phyloP scores from a whole-genome alignment of 2,888 invertebrate species.

The Eupithecia insigniata region DNA sequence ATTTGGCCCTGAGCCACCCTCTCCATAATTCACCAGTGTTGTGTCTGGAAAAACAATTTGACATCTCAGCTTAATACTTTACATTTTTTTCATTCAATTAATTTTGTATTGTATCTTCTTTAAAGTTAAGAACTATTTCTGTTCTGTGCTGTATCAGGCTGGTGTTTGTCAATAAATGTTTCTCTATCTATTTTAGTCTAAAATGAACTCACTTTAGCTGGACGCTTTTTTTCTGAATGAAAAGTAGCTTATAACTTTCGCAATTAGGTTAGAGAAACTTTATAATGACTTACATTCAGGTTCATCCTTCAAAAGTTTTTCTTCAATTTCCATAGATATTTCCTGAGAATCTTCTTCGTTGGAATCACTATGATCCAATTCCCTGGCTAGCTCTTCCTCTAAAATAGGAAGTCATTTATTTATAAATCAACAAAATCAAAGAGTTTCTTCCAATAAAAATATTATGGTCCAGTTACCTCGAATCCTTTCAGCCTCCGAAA shows the following conservation, averaged over 20 bases:
- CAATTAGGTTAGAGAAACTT: not conserved
- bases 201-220: not conserved
- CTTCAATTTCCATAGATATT: slow-evolving; percentile 79
- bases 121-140: too few relatives aligned
- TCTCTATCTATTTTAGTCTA: not conserved
- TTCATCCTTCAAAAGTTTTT: slow-evolving; percentile 78
- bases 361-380: slow-evolving; percentile 80
- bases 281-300: slow-evolving; percentile 71
- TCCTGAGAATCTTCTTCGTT: slow-evolving; percentile 80
- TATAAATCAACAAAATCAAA: too few relatives aligned
- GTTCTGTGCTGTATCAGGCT: too few relatives aligned
- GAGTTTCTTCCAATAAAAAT: not conserved
- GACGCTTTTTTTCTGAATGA: not conserved
- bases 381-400: slow-evolving; percentile 78
- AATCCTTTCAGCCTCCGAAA: slow-evolving; percentile 73
- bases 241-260: not conserved
- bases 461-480: slow-evolving; percentile 58
- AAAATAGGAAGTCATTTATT: slow-evolving; percentile 40
- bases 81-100: not conserved
- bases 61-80: not conserved
- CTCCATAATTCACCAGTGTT: slow-evolving; percentile 76
- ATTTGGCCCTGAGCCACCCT: slow-evolving; percentile 58
- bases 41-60: slow-evolving; percentile 61
- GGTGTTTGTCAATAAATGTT: too few relatives aligned
- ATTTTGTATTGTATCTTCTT: too few relatives aligned